Base-by-base conservation (phyloP, 2,113 vertebrate genomes). In the Myotis brandtii region DNA sequence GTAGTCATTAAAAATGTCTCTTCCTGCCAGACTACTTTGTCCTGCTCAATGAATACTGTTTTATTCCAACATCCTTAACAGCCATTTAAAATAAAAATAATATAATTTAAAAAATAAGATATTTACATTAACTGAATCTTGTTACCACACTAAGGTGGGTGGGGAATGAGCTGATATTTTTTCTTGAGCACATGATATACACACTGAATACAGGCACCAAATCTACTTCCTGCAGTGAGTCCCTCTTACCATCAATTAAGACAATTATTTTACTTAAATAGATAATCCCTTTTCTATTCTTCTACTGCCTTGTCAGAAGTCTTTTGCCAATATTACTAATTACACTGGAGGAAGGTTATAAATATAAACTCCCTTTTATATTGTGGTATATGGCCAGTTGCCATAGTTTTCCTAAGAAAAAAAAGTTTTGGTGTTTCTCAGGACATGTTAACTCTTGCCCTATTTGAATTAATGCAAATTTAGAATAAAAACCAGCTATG, bases 21-120 rank as follows among this genome's bases (percentile, higher is more conserved):
- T 76, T 89, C 37, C 76, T 79, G 48, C 77, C 83, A 95, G 73
- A 93, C 54, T 89, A 46, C 30, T 81, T 92, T 93, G 59, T 91
- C 73, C 20, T 86, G 86, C 27, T 89, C n/a, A 72, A 20, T 88
- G 43, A 85, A 94, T 54, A 80, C 32, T 86, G 48, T 93, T 95
- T 80, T 85, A 64, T 75, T 64, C 27, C 56, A 85, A 43, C 7
- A 70, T 64, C 6, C 0, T 30, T 92, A 75, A 76, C 4, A 75
- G 43, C 0, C 20, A 69, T 80, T 81, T 93, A 91, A 93, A 96
- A 79, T 73, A 93, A 70, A 84, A 85, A 88, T 77, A 48, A 81
- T 37, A 89, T 2, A 82, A 13, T 34, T 69, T 14, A 2, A 25
- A 80, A 89, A 32, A 6, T 62, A 67, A 67, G 11, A 52, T 81